These are phyloP conservation scores for Eurois occulta DNA, from an alignment of 2,888 invertebrate species.

Conservation along the genomic window DNA sequence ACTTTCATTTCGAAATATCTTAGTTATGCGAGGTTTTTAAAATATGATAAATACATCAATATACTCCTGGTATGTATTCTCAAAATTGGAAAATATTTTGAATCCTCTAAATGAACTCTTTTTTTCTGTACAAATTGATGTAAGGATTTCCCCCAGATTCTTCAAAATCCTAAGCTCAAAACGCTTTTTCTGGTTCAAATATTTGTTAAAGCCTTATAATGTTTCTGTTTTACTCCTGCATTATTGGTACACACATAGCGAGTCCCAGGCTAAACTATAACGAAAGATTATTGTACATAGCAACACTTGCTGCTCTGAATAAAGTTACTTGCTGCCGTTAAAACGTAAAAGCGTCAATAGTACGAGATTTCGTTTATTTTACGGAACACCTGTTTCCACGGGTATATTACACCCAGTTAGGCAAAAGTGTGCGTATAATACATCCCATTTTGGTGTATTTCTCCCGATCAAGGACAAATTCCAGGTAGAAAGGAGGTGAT, in stretches of 20 bases:
- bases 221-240: neutral
- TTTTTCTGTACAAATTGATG: too few species aligned
- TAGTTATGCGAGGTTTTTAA: too few species aligned
- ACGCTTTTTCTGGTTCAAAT: neutral
- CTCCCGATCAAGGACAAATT: neutral
- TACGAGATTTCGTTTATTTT: neutral
- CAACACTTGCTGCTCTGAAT: conserved; percentile 2
- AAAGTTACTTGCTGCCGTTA: conserved; percentile 11
- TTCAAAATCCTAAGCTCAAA: neutral
- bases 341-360: conserved; percentile 11
- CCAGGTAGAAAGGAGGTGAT: too few species aligned
- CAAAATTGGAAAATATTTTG: too few species aligned
- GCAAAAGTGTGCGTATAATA: neutral
- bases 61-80: too few species aligned
- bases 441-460: neutral
- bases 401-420: neutral
- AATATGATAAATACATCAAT: too few species aligned
- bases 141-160: too few species aligned
- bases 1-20: too few species aligned
- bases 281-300: conserved; percentile 24
- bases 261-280: conserved; percentile 13
- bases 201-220: neutral
- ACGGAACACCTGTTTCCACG: neutral
- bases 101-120: too few species aligned
- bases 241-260: neutral